These are phyloP conservation scores for Ivindomyrus marchei DNA, from an alignment of 2,113 vertebrate species.

Conservation along the genomic window DNA sequence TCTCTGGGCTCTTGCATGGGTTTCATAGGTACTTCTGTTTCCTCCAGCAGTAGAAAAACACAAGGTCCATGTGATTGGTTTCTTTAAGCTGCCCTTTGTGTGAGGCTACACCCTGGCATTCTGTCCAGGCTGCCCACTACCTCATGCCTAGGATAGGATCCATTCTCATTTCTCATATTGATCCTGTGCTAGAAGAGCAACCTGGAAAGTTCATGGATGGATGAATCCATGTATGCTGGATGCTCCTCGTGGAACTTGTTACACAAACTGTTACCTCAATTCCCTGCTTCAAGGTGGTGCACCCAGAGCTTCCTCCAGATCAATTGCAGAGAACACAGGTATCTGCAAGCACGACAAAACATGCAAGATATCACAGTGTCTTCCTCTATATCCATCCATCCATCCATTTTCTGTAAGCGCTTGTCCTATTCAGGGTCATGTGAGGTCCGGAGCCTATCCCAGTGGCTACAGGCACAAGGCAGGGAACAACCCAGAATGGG, in stretches of 20 bases:
- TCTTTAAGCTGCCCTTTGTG: neutral
- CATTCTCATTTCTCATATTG: neutral
- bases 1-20: neutral
- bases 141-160: neutral
- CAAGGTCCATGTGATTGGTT: neutral
- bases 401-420: too few relatives aligned
- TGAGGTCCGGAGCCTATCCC: too few relatives aligned
- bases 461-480: too few relatives aligned
- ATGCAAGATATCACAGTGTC: neutral
- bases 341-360: neutral
- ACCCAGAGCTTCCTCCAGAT: neutral
- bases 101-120: neutral
- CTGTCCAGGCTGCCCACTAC: neutral
- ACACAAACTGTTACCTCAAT: neutral
- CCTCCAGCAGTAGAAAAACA: neutral
- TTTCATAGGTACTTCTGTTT: neutral
- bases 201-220: neutral
- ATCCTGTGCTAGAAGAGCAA: neutral
- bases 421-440: too few relatives aligned
- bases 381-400: neutral
- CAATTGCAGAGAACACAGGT: neutral
- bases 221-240: neutral
- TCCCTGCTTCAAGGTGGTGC: neutral
- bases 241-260: neutral
- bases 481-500: too few relatives aligned